Evolutionary conservation across 2,113 vertebrate genomes (phyloP), one percentile per base, ranked within the genome.

Genomic region (Chaenogobius annularis): DNA sequence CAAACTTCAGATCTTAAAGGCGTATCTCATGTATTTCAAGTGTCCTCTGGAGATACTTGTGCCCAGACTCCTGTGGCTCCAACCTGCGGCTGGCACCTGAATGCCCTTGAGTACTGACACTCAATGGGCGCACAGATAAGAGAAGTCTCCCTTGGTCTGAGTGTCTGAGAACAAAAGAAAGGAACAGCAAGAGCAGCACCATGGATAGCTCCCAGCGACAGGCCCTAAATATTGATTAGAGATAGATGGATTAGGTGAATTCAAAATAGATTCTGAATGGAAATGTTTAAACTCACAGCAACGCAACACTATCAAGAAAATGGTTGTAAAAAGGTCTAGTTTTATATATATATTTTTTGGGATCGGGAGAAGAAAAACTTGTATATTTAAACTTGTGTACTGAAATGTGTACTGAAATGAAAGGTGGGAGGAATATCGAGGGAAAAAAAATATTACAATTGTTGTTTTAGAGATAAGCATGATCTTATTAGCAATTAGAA

Each of bases 31-130:
- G 6, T 62, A n/a, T 79, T 79, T 73, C 75, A 66, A 69, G 20
- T 47, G 40, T 68, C 37, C 40, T 78, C 75, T 73, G 48, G 2
- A 62, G 76, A 47, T 61, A 84, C 58, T 77, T 55, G 22, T 77
- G 69, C 70, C 62, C 64, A 80, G 87, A 68, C 70, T 70, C 68
- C 80, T 35, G 58, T 35, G 58, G 26, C 15, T 26, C 23, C 23
- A 11, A 62, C 59, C 14, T 19, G 66, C 70, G 75, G 70, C 50
- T 10, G 26, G 70, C 78, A 82, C 70, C 67, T 82, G 72, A 70
- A 73, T 75, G 74, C 79, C 83, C 81, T 77, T 82, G 82, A 91
- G 82, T 84, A 75, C 79, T 68, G 66, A 75, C 74, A 82, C 71
- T 66, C 68, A 87, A 83, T 79, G 80, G 75, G 69, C 79, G 72